Conservation (phyloP, 64 coral and sea anemone genomes). For the Stichodactyla mertensii region DNA sequence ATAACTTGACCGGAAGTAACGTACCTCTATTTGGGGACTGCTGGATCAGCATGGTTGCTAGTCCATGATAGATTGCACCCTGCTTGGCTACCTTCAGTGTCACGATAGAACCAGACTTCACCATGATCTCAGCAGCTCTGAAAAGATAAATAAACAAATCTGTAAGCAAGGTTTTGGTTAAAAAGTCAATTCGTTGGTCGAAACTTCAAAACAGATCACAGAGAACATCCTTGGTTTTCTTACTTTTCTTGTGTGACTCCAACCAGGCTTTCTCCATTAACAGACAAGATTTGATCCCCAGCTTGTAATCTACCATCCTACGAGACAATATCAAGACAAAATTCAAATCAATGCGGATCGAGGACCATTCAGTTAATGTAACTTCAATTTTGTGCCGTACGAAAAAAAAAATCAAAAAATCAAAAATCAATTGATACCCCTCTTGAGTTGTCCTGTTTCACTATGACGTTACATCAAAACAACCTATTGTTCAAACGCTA, state of each 20-base stretch:
- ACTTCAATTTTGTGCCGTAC: neutral
- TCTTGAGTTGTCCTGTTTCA: neutral
- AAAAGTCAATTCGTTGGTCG: too few species aligned
- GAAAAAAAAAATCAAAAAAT: too few species aligned
- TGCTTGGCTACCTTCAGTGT: slow-evolving; percentile 63
- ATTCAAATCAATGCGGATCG: neutral
- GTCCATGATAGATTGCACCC: slow-evolving; percentile 78
- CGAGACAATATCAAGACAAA: neutral
- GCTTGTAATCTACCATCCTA: slow-evolving; percentile 91
- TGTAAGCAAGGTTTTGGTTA: too few species aligned
- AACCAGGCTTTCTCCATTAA: slow-evolving; percentile 89
- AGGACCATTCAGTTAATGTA: too few species aligned
- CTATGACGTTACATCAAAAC: neutral
- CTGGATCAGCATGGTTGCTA: slow-evolving; percentile 67
- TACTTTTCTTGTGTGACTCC: slow-evolving; percentile 90
- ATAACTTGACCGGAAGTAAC: neutral
- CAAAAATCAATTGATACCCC: too few species aligned
- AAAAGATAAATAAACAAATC: neutral
- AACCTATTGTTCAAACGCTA: neutral
- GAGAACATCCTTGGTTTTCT: neutral
- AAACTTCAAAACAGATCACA: neutral
- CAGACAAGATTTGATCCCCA: slow-evolving; percentile 85
- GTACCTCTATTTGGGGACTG: slow-evolving; percentile 61
- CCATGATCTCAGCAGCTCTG: slow-evolving; percentile 79
- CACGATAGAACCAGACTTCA: slow-evolving; percentile 61